These are phyloP conservation scores for Amitus sp. DNA, from an alignment of 2,888 invertebrate genomes.

Conservation along the genomic window DNA sequence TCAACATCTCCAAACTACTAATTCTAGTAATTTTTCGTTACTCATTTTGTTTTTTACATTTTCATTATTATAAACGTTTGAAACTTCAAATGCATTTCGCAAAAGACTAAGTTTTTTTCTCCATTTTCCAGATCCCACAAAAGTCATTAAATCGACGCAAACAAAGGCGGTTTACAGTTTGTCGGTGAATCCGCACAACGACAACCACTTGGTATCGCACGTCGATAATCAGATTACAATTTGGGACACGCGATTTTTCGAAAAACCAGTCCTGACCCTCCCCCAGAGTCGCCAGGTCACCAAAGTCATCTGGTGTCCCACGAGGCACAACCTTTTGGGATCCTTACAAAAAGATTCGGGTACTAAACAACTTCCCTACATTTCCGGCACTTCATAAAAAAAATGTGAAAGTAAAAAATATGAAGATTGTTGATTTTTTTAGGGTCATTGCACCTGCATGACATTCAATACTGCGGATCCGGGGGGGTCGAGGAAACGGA, in stretches of 20 bases:
- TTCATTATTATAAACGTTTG: no score
- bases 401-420: constrained; percentile 1
- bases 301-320: constrained; percentile 90
- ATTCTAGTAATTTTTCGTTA: no score
- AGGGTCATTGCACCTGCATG: constrained; percentile 80
- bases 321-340: constrained; percentile 83
- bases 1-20: no score
- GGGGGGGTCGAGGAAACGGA: constrained; percentile 79
- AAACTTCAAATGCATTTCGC: no score
- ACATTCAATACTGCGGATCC: constrained; percentile 78
- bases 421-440: no score
- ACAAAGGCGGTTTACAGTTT: constrained; percentile 89
- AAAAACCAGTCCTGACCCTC: constrained; percentile 82
- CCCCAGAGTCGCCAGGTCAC: constrained; percentile 76
- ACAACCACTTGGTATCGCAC: constrained; percentile 85
- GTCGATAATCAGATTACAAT: constrained; percentile 83
- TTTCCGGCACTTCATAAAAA: background rate
- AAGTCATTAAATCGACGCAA: constrained; percentile 74
- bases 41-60: no score
- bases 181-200: constrained; percentile 80
- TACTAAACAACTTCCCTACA: constrained; percentile 25
- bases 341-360: constrained; percentile 80
- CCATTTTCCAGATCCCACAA: constrained; percentile 76
- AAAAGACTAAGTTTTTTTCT: no score
- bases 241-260: constrained; percentile 90